Conservation (phyloP, 2,888 invertebrate species). For the Cheilosia scutellata region DNA sequence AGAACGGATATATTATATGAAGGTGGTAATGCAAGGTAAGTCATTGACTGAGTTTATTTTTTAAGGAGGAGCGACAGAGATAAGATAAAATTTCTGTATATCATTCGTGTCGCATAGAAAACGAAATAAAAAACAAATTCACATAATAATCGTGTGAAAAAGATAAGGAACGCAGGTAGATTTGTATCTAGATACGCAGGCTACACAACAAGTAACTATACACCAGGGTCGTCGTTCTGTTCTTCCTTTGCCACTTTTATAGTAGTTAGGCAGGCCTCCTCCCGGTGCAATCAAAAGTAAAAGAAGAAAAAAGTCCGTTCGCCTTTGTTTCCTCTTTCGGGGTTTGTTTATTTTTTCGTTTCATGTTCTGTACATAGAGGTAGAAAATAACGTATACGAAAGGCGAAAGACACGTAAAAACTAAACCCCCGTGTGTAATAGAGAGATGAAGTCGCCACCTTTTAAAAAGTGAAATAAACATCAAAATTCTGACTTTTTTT, state of each 20-base stretch:
- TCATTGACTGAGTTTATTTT: not conserved
- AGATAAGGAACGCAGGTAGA: conserved; percentile 66
- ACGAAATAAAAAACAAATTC: conserved; percentile 69
- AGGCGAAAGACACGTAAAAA: conserved; percentile 19
- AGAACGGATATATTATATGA: conserved; percentile 22
- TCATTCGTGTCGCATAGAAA: too few species aligned
- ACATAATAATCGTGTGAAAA: conserved; percentile 75
- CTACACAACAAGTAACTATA: conserved; percentile 16
- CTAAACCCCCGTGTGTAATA: conserved; percentile 36
- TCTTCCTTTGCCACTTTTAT: conserved; percentile 2
- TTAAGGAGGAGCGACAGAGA: conserved; percentile 41
- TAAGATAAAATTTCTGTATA: conserved; percentile 66
- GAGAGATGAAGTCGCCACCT: conserved; percentile 58
- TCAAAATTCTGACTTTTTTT: conserved; percentile 30
- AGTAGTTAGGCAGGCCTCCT: conserved; percentile 15
- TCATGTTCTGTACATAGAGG: conserved; percentile 28
- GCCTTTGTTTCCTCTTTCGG: conserved; percentile 54
- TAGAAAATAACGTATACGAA: conserved; percentile 7
- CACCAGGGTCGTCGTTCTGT: not conserved
- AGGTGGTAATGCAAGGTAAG: conserved; percentile 30
- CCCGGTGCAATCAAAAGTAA: conserved; percentile 47
- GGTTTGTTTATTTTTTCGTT: conserved; percentile 46
- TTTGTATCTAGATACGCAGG: conserved; percentile 45
- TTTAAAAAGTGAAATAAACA: conserved; percentile 22
- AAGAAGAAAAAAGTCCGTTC: conserved; percentile 27